Base-by-base conservation (phyloP, 2,113 vertebrate species). In the Oncorhynchus clarkii region DNA sequence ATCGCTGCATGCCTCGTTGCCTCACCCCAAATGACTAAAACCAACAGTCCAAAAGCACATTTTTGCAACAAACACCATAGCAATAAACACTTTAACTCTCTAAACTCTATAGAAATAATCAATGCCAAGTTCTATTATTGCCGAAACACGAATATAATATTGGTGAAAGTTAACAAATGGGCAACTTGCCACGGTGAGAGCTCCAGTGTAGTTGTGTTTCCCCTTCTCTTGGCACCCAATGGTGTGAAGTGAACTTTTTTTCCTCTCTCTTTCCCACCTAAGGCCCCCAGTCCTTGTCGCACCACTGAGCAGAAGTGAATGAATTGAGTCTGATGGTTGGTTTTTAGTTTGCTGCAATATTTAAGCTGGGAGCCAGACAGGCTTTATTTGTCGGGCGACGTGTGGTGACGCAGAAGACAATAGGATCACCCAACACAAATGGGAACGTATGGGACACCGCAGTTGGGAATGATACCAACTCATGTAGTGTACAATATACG, bases 351-450 rank as follows among this genome's bases (percentile, higher is more conserved):
- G 93, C 95, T 90, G 95, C 95, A 95, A 95, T 95, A 95, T 96
- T 94, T 99, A 99, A 98, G 96, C 97, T 97, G 94, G 88, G 85
- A 96, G 95, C 95, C 95, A 98, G 96, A 96, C 96, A 78, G 95
- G 95, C 96, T 98, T 97, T 96, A 96, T 97, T 95, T 95, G 92
- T 93, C 82, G 93, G 92, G 93, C 93, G 94, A 95, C 94, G 92
- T 93, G 92, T 92, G 92, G 93, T 95, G 94, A 95, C 90, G 89
- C 93, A 92, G 87, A 82, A 91, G 94, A 98, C 96, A 98, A 97
- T 95, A 92, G 90, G 90, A 91, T 86, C 93, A 93, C 90, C 90
- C 89, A 80, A 90, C 81, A 85, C 86, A 81, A 81, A 83, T 77
- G 9, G 84, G 82, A 89, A 89, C 85, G 89, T 91, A 90, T 90